A percentile compares a stretch with the other conserved stretches of the same genome.
These are phyloP conservation scores for Grallaria varia DNA, from an alignment of 2,113 vertebrate genomes.

Conservation along the genomic window DNA sequence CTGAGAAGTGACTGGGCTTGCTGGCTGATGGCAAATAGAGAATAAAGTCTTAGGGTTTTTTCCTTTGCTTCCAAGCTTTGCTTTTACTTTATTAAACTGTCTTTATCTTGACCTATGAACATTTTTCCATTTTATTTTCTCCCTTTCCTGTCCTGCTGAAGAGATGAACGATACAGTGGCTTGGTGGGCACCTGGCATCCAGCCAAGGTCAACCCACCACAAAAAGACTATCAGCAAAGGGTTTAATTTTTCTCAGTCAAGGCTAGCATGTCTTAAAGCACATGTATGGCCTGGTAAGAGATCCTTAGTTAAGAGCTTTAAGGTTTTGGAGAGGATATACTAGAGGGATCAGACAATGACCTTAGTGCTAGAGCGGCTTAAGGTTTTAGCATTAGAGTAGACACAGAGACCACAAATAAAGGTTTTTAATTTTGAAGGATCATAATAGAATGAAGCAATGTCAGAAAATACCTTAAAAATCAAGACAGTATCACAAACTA, in stretches of 20 bases:
- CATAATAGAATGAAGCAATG: not conserved
- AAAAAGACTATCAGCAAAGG: not conserved
- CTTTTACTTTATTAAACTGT: not conserved
- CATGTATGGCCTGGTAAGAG: not conserved
- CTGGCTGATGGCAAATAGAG: not conserved
- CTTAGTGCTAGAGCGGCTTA: constrained; percentile 3
- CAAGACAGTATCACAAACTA: not conserved
- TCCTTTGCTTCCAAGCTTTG: not conserved
- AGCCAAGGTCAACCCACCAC: not conserved
- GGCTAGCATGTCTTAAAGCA: not conserved
- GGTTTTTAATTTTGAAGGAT: not conserved
- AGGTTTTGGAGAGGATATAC: not conserved
- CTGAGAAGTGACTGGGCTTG: not conserved
- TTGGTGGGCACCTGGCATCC: not conserved
- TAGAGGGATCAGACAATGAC: constrained; percentile 2
- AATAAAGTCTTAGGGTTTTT: not conserved
- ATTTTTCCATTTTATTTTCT: not conserved
- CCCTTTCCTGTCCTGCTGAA: not conserved
- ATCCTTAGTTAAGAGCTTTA: not conserved
- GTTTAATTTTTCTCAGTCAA: not conserved
- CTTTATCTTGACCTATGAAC: not conserved
- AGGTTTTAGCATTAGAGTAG: not conserved
- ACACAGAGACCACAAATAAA: not conserved
- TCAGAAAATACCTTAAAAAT: not conserved
- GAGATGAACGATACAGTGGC: not conserved